Evolutionary conservation across 30 jellyfish, hydroid and myxozoan species (phyloP).

Genomic region (Haliclystus octoradiatus): DNA sequence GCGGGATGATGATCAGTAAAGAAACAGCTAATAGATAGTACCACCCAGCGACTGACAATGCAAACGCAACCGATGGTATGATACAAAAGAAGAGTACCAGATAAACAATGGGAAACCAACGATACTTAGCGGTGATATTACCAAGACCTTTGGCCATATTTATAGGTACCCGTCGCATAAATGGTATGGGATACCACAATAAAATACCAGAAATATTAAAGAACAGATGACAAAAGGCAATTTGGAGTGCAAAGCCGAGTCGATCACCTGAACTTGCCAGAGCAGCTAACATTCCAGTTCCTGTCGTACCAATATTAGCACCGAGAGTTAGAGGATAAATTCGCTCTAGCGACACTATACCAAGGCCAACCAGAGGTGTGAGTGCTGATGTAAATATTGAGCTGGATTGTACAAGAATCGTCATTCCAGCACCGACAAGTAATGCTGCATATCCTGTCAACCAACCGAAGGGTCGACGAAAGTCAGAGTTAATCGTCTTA

Average conservation of each 20-base stretch:
- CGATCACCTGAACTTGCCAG: slow-evolving; percentile 59
- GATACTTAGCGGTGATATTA: slow-evolving; percentile 63
- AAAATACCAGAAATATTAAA: slow-evolving; percentile 82
- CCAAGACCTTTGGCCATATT: slow-evolving; percentile 74
- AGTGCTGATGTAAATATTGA: slow-evolving; percentile 83
- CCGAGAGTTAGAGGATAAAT: slow-evolving; percentile 85
- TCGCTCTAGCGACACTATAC: slow-evolving; percentile 54
- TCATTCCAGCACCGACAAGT: slow-evolving; percentile 73
- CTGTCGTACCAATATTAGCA: slow-evolving; percentile 85
- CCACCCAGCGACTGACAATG: slow-evolving; percentile 64
- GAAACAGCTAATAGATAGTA: slow-evolving; percentile 37
- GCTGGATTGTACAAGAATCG: slow-evolving; percentile 81
- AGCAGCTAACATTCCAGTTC: slow-evolving; percentile 80
- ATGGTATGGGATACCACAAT: slow-evolving; percentile 71
- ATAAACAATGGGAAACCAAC: slow-evolving; percentile 77
- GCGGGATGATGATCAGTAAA: slow-evolving; percentile 25
- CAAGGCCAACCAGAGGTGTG: slow-evolving; percentile 92
- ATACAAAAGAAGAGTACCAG: slow-evolving; percentile 33
- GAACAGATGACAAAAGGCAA: slow-evolving; percentile 79
- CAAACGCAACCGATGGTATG: slow-evolving; percentile 55
- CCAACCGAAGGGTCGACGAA: slow-evolving; percentile 83
- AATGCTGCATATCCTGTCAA: slow-evolving; percentile 81
- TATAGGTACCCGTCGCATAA: slow-evolving; percentile 61
- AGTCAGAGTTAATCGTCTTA: slow-evolving; percentile 64
- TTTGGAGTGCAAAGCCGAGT: slow-evolving; percentile 53